Percentiles rank a stretch among this genome's conserved stretches.
These are phyloP conservation scores for Enteromius radiatus DNA, from an alignment of 2,797 vertebrate genomes.

Conservation along the genomic window DNA sequence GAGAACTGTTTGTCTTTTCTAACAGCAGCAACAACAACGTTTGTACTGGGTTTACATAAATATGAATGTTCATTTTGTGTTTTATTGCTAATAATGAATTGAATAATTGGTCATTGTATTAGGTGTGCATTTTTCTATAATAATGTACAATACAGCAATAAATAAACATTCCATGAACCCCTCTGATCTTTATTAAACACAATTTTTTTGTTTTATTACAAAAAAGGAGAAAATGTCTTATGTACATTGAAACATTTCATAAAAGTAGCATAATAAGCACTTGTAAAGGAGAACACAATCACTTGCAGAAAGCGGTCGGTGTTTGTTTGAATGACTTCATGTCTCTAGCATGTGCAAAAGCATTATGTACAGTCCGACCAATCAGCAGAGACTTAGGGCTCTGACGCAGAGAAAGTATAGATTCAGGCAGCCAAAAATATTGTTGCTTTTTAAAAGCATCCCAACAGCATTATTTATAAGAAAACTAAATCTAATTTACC, in stretches of 20 bases:
- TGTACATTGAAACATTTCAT: slow-evolving; percentile 70
- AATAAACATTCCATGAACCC: slow-evolving; percentile 42
- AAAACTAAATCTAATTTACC: neutral
- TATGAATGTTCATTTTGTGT: slow-evolving; percentile 5
- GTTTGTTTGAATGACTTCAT: slow-evolving; percentile 38
- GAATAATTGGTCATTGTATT: neutral
- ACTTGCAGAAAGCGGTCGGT: slow-evolving; percentile 62
- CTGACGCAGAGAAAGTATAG: neutral
- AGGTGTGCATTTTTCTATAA: neutral
- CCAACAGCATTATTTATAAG: neutral
- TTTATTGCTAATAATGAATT: neutral
- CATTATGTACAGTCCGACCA: slow-evolving; percentile 27
- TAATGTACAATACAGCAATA: slow-evolving; percentile 27
- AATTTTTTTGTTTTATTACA: slow-evolving; percentile 72
- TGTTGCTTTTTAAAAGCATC: neutral
- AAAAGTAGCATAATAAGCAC: slow-evolving; percentile 65
- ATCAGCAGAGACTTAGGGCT: neutral
- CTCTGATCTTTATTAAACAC: slow-evolving; percentile 71
- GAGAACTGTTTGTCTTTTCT: neutral
- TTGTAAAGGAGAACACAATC: slow-evolving; percentile 68
- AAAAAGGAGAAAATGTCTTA: slow-evolving; percentile 69
- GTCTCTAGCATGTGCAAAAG: slow-evolving; percentile 8
- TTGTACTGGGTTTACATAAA: neutral
- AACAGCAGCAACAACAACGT: neutral
- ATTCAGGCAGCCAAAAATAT: slow-evolving; percentile 1